Conservation (phyloP, 1,140 invertebrate species). For the Caenorhabditis tropicalis region DNA sequence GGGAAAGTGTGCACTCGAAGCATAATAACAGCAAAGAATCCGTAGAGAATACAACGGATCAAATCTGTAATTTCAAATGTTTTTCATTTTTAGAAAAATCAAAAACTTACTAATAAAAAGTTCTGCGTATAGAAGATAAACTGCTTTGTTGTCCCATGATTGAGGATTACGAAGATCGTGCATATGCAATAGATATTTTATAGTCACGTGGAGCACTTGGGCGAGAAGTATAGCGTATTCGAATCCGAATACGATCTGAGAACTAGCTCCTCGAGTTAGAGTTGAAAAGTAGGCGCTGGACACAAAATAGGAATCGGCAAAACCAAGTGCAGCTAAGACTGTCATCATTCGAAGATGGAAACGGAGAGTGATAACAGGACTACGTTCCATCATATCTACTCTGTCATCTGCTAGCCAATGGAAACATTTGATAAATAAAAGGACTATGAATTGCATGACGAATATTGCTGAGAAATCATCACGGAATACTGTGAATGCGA, state of each 20-base stretch:
- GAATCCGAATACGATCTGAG: slow-evolving; percentile 98
- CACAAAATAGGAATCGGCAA: slow-evolving; percentile 87
- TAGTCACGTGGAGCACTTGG: slow-evolving; percentile 88
- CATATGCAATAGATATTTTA: slow-evolving; percentile 91
- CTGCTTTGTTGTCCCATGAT: slow-evolving; percentile 99
- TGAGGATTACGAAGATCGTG: slow-evolving; percentile 82
- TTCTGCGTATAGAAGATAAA: slow-evolving; percentile 94
- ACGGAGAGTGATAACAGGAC: slow-evolving; percentile 91
- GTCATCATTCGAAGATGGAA: slow-evolving; percentile 90
- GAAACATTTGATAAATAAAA: slow-evolving; percentile 97
- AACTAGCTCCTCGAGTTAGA: slow-evolving; percentile 90
- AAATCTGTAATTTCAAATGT: slow-evolving; percentile 74
- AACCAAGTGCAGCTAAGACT: slow-evolving; percentile 82
- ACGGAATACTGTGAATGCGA: slow-evolving; percentile 97
- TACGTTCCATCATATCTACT: slow-evolving; percentile 99
- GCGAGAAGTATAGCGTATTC: slow-evolving; percentile 97
- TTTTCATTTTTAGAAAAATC: neutral
- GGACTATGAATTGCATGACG: slow-evolving; percentile 92
- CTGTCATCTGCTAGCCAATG: slow-evolving; percentile 99
- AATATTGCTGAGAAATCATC: slow-evolving; percentile 93
- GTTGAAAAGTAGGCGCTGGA: slow-evolving; percentile 93
- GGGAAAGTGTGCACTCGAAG: slow-evolving; percentile 95
- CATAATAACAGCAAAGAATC: slow-evolving; percentile 94
- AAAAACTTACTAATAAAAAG: slow-evolving; percentile 85
- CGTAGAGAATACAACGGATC: slow-evolving; percentile 86